A percentile compares a stretch with the other conserved stretches of the same genome.
Evolutionary conservation across 2,888 invertebrate species (phyloP).

Genomic region (Heliconius charithonia): DNA sequence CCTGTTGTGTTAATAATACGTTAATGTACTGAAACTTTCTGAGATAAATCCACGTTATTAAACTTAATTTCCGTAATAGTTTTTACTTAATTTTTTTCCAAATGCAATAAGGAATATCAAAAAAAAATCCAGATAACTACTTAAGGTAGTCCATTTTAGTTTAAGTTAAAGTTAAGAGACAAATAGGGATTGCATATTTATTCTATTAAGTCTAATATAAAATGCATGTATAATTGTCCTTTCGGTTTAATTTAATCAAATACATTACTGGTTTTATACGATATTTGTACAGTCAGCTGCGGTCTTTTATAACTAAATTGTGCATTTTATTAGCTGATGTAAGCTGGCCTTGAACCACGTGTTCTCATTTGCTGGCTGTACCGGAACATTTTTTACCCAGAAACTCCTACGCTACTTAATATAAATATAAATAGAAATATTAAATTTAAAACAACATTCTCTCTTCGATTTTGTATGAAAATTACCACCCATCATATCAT

Average conservation of each 20-base stretch:
- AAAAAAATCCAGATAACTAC: no score
- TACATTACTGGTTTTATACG: neutral
- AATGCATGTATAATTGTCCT: neutral
- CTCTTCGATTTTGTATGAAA: neutral
- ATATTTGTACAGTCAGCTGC: neutral
- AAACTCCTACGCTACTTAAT: constrained; percentile 48
- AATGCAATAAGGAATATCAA: neutral
- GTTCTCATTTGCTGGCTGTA: constrained; percentile 40
- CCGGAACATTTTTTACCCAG: constrained; percentile 51
- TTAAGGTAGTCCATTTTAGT: neutral
- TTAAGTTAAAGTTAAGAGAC: neutral
- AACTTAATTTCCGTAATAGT: no score
- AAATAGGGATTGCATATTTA: neutral
- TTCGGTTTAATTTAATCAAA: neutral
- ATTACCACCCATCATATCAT: no score
- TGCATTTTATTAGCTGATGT: constrained; percentile 37
- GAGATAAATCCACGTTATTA: no score
- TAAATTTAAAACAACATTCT: constrained; percentile 13
- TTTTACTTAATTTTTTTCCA: neutral
- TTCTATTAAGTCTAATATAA: neutral
- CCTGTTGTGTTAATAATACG: neutral
- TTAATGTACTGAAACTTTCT: no score
- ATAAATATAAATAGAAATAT: constrained; percentile 29
- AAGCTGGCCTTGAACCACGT: constrained; percentile 44
- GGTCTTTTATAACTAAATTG: constrained; percentile 34